Evolutionary conservation across 2,888 invertebrate genomes (phyloP).

Genomic region (Odontomyia ornata): DNA sequence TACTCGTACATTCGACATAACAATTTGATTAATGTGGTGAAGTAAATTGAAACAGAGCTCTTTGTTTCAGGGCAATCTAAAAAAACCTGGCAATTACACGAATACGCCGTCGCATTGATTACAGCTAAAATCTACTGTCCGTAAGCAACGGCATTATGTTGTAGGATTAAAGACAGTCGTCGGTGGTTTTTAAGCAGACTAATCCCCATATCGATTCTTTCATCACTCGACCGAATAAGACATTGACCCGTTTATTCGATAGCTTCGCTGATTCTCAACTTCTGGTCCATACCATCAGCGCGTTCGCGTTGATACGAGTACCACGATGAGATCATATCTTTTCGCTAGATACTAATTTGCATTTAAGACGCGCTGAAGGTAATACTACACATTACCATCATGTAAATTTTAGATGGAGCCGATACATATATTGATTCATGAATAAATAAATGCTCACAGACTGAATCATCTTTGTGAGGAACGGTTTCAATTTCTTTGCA

Average conservation of each 20-base stretch:
- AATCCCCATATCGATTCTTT: background rate
- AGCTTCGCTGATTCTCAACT: background rate
- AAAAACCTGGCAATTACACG: too few relatives aligned
- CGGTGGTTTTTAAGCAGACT: background rate
- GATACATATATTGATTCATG: too few relatives aligned
- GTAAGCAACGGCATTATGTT: background rate
- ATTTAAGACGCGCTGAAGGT: background rate
- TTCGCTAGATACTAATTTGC: background rate
- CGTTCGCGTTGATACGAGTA: background rate
- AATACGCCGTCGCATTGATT: background rate
- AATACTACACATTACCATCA: background rate
- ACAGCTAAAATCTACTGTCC: background rate
- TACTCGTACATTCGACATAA: background rate
- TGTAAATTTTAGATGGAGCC: background rate
- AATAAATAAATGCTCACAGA: too few relatives aligned
- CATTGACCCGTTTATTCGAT: conserved; percentile 5
- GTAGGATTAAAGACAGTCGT: background rate
- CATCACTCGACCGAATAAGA: background rate
- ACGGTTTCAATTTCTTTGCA: too few relatives aligned
- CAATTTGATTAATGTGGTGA: background rate
- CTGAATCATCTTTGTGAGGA: too few relatives aligned
- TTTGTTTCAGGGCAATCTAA: too few relatives aligned
- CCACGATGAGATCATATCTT: background rate
- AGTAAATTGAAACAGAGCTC: too few relatives aligned
- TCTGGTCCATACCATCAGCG: too few relatives aligned